These are phyloP conservation scores for Sebastes paucispinis DNA, from an alignment of 2,797 vertebrate genomes.

Conservation along the genomic window DNA sequence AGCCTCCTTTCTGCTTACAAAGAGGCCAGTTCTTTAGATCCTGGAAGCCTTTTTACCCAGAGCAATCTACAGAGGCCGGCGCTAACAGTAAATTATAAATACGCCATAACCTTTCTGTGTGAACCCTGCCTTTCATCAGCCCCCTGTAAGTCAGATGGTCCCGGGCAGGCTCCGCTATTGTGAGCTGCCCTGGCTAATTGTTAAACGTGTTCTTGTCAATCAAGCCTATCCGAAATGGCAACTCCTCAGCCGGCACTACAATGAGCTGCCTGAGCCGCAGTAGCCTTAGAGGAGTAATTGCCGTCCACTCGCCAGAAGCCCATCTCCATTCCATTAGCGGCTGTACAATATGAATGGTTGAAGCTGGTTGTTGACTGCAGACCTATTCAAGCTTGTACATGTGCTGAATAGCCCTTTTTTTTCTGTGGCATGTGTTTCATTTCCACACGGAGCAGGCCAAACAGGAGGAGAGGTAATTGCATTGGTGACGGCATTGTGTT, in stretches of 20 bases:
- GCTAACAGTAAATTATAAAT: slow-evolving; percentile 66
- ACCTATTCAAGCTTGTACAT: slow-evolving; percentile 44
- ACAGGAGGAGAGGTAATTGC: slow-evolving; percentile 52
- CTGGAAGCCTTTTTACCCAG: slow-evolving; percentile 15
- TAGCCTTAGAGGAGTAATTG: slow-evolving; percentile 60
- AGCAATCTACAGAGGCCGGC: slow-evolving; percentile 19
- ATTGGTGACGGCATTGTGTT: slow-evolving; percentile 49
- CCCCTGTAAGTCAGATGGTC: slow-evolving; percentile 41
- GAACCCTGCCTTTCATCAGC: slow-evolving; percentile 61
- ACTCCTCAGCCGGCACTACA: slow-evolving; percentile 52
- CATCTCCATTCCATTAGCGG: slow-evolving; percentile 65
- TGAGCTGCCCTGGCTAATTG: slow-evolving; percentile 72
- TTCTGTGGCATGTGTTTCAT: slow-evolving; percentile 45
- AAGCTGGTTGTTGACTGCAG: slow-evolving; percentile 55
- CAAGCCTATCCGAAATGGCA: slow-evolving; percentile 68
- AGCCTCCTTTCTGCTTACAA: slow-evolving; percentile 20
- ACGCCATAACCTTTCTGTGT: slow-evolving; percentile 57
- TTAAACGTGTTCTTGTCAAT: slow-evolving; percentile 81
- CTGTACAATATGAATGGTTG: slow-evolving; percentile 54
- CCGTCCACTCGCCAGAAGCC: slow-evolving; percentile 44
- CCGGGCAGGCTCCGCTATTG: slow-evolving; percentile 48
- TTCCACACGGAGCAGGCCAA: slow-evolving; percentile 40
- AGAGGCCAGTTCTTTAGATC: slow-evolving; percentile 33
- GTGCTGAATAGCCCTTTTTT: slow-evolving; percentile 40
- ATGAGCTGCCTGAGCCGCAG: slow-evolving; percentile 48